phyloP scores from a whole-genome alignment of 1,140 invertebrate genomes.

The Aradophagus sp. region DNA sequence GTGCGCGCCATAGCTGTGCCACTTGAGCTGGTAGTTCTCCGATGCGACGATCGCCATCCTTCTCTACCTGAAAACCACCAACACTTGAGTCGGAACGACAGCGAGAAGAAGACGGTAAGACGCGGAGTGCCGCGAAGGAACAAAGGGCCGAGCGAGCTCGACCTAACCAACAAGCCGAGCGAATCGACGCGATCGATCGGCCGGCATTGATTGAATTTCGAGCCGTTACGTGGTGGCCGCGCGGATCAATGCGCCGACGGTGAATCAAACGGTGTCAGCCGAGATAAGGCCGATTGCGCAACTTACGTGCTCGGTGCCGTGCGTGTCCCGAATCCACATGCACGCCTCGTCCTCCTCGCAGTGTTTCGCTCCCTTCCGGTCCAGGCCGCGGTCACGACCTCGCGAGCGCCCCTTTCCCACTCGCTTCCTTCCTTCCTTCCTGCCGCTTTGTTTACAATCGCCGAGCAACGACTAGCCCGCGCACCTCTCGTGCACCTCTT shows the following conservation, averaged over 20 bases:
- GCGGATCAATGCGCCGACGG: slow-evolving; percentile 42
- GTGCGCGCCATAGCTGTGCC: slow-evolving; percentile 87
- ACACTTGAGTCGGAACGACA: slow-evolving; percentile 12
- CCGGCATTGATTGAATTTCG: slow-evolving; percentile 46
- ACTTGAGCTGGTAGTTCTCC: slow-evolving; percentile 90
- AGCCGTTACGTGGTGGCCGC: slow-evolving; percentile 42
- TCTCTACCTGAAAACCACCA: no score
- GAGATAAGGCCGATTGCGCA: slow-evolving; percentile 9
- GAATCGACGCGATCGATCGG: slow-evolving; percentile 37
- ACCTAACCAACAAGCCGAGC: slow-evolving; percentile 36
- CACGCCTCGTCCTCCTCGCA: no score
- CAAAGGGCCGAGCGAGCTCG: slow-evolving; percentile 6
- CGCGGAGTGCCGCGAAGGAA: not conserved
- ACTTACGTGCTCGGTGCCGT: slow-evolving; percentile 13
- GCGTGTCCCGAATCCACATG: slow-evolving; percentile 13
- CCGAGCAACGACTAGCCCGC: no score
- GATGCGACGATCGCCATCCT: slow-evolving; percentile 74
- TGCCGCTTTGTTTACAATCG: no score
- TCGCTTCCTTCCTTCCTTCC: no score
- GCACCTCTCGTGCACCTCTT: not conserved
- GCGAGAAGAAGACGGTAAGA: no score
- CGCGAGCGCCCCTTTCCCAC: no score
- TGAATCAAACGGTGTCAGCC: slow-evolving; percentile 30
- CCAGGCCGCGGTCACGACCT: no score
- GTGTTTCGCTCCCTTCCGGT: no score